Percentiles rank a stretch among this genome's conserved stretches.
These are phyloP conservation scores for Erebia epiphron DNA, from an alignment of 2,888 invertebrate genomes.

Conservation along the genomic window DNA sequence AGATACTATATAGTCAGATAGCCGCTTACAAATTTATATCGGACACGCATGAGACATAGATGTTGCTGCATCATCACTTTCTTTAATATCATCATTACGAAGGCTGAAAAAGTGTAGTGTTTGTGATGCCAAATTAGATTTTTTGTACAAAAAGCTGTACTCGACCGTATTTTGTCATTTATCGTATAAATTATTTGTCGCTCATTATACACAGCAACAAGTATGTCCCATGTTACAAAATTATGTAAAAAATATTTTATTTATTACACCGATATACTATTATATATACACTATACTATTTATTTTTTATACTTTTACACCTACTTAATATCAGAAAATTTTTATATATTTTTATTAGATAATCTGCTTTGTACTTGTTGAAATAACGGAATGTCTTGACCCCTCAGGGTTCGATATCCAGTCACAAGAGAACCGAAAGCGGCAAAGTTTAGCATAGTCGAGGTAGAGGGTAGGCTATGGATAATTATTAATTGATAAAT, in stretches of 20 bases:
- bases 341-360: conserved; percentile 10
- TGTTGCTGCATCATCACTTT: not conserved
- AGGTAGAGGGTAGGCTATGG: conserved; percentile 36
- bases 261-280: conserved; percentile 11
- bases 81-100: not conserved
- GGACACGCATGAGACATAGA: conserved; percentile 8
- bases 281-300: conserved; percentile 14
- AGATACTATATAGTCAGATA: conserved; percentile 19
- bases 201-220: not conserved
- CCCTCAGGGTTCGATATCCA: conserved; percentile 1
- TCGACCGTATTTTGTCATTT: not conserved
- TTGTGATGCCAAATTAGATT: not conserved
- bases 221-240: conserved; percentile 13
- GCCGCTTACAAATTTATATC: conserved; percentile 19
- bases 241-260: conserved; percentile 18
- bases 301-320: conserved; percentile 25
- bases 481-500: conserved; percentile 15
- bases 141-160: no score
- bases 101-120: not conserved
- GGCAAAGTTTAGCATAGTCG: conserved; percentile 28
- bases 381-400: not conserved
- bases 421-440: conserved; percentile 22
- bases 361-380: conserved; percentile 16
- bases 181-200: not conserved
- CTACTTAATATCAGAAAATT: not conserved